phyloP scores from a whole-genome alignment of 1,140 invertebrate species.

The Cotesia typhae region DNA sequence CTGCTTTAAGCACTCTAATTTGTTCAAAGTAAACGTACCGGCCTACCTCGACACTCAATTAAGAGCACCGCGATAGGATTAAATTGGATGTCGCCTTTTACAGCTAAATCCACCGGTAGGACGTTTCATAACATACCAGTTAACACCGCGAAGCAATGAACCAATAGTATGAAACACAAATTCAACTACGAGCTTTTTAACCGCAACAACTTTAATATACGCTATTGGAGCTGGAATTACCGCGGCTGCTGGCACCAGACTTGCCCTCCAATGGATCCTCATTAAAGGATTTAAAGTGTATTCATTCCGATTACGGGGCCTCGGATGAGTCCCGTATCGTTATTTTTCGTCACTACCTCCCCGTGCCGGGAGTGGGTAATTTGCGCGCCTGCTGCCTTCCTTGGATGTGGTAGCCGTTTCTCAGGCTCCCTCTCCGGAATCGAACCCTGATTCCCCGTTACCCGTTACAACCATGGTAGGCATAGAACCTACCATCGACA shows the following conservation, averaged over 20 bases:
- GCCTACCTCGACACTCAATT: too few relatives aligned
- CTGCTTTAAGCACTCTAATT: too few relatives aligned
- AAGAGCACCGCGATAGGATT: too few relatives aligned
- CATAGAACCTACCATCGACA: conserved; percentile 81
- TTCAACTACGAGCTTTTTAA: conserved; percentile 80
- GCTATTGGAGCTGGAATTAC: conserved; percentile 91
- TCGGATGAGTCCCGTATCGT: conserved; percentile 80
- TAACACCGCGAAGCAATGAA: conserved; percentile 65
- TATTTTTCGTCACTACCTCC: conserved; percentile 63
- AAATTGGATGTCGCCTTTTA: too few relatives aligned
- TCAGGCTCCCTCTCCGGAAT: too few relatives aligned
- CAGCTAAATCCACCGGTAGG: too few relatives aligned
- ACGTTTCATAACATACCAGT: too few relatives aligned
- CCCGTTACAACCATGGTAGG: conserved; percentile 79
- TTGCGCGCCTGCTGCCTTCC: conserved; percentile 89
- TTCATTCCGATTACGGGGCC: conserved; percentile 86
- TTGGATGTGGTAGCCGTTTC: conserved; percentile 88
- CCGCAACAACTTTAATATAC: conserved; percentile 88
- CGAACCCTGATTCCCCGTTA: conserved; percentile 68
- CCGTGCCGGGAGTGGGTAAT: conserved; percentile 76
- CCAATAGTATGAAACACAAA: conserved; percentile 72
- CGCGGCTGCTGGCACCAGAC: conserved; percentile 82
- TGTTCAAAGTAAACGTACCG: too few relatives aligned
- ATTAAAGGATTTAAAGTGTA: too few relatives aligned
- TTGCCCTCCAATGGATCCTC: conserved; percentile 57